Evolutionary conservation across 2,888 invertebrate species (phyloP).

Genomic region (Drosophila engyochracea): DNA sequence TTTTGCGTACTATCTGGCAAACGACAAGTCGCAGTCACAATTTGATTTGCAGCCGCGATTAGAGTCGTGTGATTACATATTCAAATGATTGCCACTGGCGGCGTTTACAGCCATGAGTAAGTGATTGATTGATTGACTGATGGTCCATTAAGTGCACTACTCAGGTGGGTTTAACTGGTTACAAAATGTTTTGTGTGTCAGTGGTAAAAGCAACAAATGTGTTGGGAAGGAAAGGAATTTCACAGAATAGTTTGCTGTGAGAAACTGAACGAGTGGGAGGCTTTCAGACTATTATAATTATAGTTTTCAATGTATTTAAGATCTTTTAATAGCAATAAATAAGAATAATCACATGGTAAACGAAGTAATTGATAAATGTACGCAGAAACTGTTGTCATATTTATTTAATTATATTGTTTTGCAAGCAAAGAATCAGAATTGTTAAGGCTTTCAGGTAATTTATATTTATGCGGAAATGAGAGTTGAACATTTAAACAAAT

Average conservation of each 20-base stretch:
- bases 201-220: conserved; percentile 8
- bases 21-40: conserved; percentile 55
- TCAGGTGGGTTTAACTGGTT: conserved; percentile 26
- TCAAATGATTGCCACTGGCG: conserved; percentile 74
- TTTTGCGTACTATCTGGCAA: conserved; percentile 50
- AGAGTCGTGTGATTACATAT: conserved; percentile 66
- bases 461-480: neutral
- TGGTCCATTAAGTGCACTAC: conserved; percentile 52
- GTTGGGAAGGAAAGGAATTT: conserved; percentile 12
- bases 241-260: conserved; percentile 3
- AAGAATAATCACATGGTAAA: neutral
- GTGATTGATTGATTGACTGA: conserved; percentile 59
- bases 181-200: conserved; percentile 20
- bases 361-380: neutral
- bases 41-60: conserved; percentile 72
- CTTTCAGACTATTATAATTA: neutral
- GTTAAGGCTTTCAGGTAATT: neutral
- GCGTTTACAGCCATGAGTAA: conserved; percentile 33
- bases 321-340: neutral
- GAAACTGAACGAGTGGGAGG: conserved; percentile 6
- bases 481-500: neutral
- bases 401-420: neutral
- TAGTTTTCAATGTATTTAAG: neutral
- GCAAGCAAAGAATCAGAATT: neutral
- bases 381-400: neutral